A percentile compares a stretch with the other conserved stretches of the same genome.
These are phyloP conservation scores for Gastrophysa polygoni DNA, from an alignment of 2,888 invertebrate species.

Conservation along the genomic window DNA sequence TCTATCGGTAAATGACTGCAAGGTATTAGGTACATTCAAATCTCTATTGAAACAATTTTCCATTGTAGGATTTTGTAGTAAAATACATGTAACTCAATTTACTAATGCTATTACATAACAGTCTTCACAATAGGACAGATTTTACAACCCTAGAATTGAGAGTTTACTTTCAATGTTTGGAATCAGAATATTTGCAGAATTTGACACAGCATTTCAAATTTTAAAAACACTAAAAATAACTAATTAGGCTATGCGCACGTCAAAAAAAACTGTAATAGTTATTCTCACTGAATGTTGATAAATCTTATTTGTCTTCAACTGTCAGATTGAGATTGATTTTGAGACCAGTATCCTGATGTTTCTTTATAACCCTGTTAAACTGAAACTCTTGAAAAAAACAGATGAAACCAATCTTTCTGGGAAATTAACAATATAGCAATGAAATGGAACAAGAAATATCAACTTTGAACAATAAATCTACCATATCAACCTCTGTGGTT, in stretches of 20 bases:
- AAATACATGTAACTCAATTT: background rate
- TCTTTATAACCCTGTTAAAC: background rate
- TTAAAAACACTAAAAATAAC: too few species aligned
- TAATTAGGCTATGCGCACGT: too few species aligned
- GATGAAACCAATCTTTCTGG: too few species aligned
- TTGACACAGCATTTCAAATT: too few species aligned
- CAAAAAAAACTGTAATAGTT: too few species aligned
- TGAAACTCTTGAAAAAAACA: background rate
- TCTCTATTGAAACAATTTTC: background rate
- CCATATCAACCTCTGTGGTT: slow-evolving; percentile 89
- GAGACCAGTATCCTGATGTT: too few species aligned
- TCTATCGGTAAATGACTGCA: too few species aligned
- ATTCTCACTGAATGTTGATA: too few species aligned
- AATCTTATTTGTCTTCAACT: too few species aligned
- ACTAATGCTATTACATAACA: background rate
- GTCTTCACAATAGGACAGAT: background rate
- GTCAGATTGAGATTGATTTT: too few species aligned
- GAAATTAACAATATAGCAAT: background rate
- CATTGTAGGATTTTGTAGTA: background rate
- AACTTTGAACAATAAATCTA: slow-evolving; percentile 52
- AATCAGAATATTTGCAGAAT: too few species aligned
- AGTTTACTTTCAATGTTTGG: background rate
- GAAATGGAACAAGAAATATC: background rate
- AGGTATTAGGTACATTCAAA: background rate
- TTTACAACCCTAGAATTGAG: background rate